Evolutionary conservation across 2,888 invertebrate species (phyloP), one percentile per base, ranked within the genome.

Genomic region (Gryllus longicercus): DNA sequence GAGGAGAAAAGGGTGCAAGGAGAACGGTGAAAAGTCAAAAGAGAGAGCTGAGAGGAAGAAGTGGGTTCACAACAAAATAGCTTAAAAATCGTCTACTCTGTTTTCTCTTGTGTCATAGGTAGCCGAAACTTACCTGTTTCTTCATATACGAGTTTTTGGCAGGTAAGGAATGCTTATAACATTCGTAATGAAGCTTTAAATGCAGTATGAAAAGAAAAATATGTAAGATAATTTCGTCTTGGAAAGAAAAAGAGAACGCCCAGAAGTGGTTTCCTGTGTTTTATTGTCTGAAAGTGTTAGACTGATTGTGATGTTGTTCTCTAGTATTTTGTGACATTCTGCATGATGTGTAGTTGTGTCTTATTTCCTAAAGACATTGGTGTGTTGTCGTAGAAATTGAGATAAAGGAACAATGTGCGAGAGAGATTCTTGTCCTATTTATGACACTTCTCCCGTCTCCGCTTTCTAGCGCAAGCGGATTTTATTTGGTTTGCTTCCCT

Each of bases 11-110:
- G 83, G 83, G 83, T 83, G 84, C 84, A 84, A 83, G 83, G 82
- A 82, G 82, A 83, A 83, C 79, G 81, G 81, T 82, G 82, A 83
- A 84, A 84, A 84, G 84, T 83, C 83, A 83, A 83, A 83, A 83
- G 83, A 84, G 86, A 87, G 87, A 87, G 86, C 87, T 86, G 87
- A 87, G 87, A 87, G 87, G 87, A 88, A 87, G 88, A 88, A 88
- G 88, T 87, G 88, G 88, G 88, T 87, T 82, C 82, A 82, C 82
- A 82, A 82, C 82, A 82, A 82, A 82, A 82, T 82, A 82, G 82
- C 81, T 82, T 80, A 82, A 82, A 81, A 82, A 82, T 80, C 82
- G 81, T 81, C 80, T 81, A 79, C 81, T 80, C 80, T 79, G 81
- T 81, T 81, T 81, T 81, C 81, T 81, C 79, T 74, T 80, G 79